Percentiles rank a stretch among this genome's conserved stretches.
phyloP scores from a whole-genome alignment of 2,888 invertebrate species.

The Brachyopa scutellaris region DNA sequence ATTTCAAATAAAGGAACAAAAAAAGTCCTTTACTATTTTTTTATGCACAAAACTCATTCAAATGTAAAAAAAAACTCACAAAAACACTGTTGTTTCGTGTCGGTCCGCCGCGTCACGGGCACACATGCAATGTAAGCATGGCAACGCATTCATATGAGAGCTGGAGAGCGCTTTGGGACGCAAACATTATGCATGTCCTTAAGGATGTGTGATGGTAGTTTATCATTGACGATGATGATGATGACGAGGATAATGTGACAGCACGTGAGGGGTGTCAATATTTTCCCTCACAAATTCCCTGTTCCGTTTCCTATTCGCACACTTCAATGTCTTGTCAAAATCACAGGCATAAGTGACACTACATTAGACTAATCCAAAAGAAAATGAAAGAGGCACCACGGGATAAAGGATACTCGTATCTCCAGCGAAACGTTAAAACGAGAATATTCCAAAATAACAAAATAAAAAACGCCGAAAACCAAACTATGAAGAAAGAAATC shows the following conservation, averaged over 20 bases:
- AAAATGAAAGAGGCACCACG: conserved; percentile 52
- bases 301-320: conserved; percentile 36
- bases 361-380: conserved; percentile 70
- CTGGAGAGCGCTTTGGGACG: conserved; percentile 29
- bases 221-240: conserved; percentile 42
- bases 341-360: conserved; percentile 69
- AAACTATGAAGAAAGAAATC: conserved; percentile 59
- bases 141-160: conserved; percentile 48
- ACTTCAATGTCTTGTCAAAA: conserved; percentile 67
- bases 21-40: conserved; percentile 42
- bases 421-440: conserved; percentile 8
- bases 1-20: conserved; percentile 15
- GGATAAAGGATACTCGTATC: conserved; percentile 64
- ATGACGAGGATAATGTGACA: conserved; percentile 70
- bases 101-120: conserved; percentile 9
- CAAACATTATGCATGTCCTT: conserved; percentile 27
- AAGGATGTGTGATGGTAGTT: conserved; percentile 31
- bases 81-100: conserved; percentile 8
- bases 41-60: conserved; percentile 42
- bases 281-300: conserved; percentile 13
- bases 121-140: conserved; percentile 33
- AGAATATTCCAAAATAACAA: background rate
- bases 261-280: conserved; percentile 61
- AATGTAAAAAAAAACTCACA: conserved; percentile 38
- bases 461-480: background rate